phyloP scores from a whole-genome alignment of 2,888 invertebrate species.

The Willowsia nigromaculata region DNA sequence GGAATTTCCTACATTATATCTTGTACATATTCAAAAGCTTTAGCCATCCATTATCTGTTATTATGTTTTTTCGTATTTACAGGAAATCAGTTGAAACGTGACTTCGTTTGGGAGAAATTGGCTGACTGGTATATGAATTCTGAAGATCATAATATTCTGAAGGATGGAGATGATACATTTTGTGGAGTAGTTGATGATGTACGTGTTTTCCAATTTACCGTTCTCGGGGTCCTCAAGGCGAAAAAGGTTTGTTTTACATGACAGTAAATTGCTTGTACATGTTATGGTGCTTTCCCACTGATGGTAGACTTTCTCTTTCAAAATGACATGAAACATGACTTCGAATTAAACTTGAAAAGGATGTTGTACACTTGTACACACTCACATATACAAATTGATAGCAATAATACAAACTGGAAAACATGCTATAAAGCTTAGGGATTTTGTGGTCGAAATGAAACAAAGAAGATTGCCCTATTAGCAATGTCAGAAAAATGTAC shows the following conservation, averaged over 20 bases:
- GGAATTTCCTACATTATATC: constrained; percentile 7
- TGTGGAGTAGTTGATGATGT: constrained; percentile 66
- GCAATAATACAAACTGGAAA: no score
- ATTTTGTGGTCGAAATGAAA: no score
- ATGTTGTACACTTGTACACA: no score
- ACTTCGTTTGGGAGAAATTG: constrained; percentile 72
- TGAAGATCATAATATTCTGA: constrained; percentile 32
- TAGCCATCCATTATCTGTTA: no score
- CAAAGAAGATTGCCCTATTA: not conserved
- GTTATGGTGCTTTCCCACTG: no score
- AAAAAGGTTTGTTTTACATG: constrained; percentile 55
- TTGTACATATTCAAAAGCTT: no score
- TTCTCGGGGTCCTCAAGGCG: constrained; percentile 64
- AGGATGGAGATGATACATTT: constrained; percentile 69
- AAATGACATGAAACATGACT: not conserved
- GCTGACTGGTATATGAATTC: constrained; percentile 64
- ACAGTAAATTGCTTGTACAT: no score
- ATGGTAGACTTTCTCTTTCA: not conserved
- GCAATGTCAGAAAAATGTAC: no score
- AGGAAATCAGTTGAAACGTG: constrained; percentile 70
- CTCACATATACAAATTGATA: no score
- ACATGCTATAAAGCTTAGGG: no score
- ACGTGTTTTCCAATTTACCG: constrained; percentile 66
- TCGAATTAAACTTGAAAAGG: no score
- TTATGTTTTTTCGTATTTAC: no score